phyloP scores from a whole-genome alignment of 2,888 invertebrate genomes.

The Bombyx huttoni region DNA sequence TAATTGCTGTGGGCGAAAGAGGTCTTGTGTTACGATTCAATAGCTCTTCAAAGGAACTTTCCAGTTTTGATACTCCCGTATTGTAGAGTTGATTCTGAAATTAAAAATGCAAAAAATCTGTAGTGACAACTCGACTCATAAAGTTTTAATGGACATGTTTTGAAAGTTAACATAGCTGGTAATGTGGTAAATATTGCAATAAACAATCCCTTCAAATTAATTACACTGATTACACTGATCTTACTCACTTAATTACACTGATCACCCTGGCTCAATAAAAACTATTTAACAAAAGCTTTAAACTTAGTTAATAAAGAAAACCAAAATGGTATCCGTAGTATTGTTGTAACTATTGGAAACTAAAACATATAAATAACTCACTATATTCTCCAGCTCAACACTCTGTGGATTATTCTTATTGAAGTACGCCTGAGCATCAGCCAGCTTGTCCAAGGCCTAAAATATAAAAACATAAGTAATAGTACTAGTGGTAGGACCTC shows the following conservation, averaged over 20 bases:
- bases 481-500: no score
- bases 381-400: constrained; percentile 94
- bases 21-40: constrained; percentile 89
- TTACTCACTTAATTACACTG: no score
- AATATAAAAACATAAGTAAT: constrained; percentile 26
- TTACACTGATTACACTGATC: no score
- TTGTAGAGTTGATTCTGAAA: constrained; percentile 79
- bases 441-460: constrained; percentile 86
- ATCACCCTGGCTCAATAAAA: no score
- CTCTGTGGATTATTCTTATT: constrained; percentile 93
- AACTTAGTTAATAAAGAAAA: no score
- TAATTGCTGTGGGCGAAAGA: constrained; percentile 86
- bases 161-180: not conserved
- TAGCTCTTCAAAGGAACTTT: constrained; percentile 89
- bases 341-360: no score
- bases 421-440: constrained; percentile 92
- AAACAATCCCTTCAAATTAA: no score
- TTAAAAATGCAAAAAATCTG: not conserved
- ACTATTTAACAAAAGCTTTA: no score
- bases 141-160: not conserved
- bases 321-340: no score
- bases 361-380: constrained; percentile 51
- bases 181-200: no score
- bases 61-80: constrained; percentile 87
- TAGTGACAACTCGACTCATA: not conserved